Base-by-base conservation (phyloP, 2,797 vertebrate genomes). In the Diplodus sargus region DNA sequence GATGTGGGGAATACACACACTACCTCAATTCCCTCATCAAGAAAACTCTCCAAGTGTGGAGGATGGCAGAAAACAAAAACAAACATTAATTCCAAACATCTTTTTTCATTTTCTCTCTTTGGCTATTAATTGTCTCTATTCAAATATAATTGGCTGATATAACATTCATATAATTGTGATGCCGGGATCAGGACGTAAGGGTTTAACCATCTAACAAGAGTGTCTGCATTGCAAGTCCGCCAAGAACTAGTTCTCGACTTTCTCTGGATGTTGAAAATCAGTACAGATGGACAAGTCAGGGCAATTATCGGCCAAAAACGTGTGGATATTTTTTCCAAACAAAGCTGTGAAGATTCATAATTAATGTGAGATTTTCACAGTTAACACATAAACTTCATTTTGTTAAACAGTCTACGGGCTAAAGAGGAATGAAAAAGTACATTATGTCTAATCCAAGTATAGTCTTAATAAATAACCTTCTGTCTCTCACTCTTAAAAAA, bases 321-420 rank as follows among this genome's bases (percentile, higher is more conserved):
- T 84, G 88, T 84, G 83, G 89, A 81, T 84, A 88, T 89, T 81
- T 90, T 70, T 47, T 53, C 86, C 84, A 91, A 90, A 89, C 91
- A 91, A 92, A 93, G 89, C 91, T 91, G 91, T 89, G 89, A 92
- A 91, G 88, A 90, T 90, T 93, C 89, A 84, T 88, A 88, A 89
- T 89, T 87, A 86, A 90, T 89, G 91, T 93, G 92, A 92, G 92
- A 92, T 84, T 90, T 93, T 93, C 91, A 93, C 92, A 92, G 86
- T 78, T 91, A 85, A 78, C 81, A 90, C 85, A 84, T 85, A 70
- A 87, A 92, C 84, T 87, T 85, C 11, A 65, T 85, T 90, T 92
- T 83, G 79, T 84, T 75, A 52, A 67, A 81, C 63, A 62, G 78
- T 84, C 75, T 72, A 34, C 67, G 71, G 34, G 79, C 85, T 85